Evolutionary conservation across 2,888 invertebrate genomes (phyloP), one percentile per base, ranked within the genome.

Genomic region (Leucophenga maculata): DNA sequence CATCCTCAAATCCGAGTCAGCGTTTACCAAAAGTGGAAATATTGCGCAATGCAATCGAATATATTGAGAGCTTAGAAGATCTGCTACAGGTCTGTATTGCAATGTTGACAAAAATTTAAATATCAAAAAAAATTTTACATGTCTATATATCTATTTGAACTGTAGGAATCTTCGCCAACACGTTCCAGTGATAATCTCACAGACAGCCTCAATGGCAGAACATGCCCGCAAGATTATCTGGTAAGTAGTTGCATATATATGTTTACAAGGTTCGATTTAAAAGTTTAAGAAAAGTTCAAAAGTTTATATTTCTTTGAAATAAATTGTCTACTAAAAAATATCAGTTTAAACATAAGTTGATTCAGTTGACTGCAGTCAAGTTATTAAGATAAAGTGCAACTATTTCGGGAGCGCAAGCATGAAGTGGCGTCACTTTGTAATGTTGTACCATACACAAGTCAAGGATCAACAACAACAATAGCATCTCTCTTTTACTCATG

Each of bases 11-110:
- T 90, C 98, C 98, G 0, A 97, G 96, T 85, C 99, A 99, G 83
- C 91, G 99, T 68, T 90, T 99, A 79, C 98, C 99, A 1, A 99
- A 99, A 90, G 94, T 99, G 74, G 99, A 99, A 89, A 99, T 99
- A 76, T 91, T 99, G 48, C 91, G 98, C 73, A 97, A 97, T 80
- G 99, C 99, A 52, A 99, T 99, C 85, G 98, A 98, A 83, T 98
- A 99, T 87, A 99, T 99, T 77, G 98, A 98, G 86, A 93, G 94
- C 76, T 89, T 97, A 75, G 96, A 97, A 85, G 95, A 95, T 70
- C 91, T 97, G 4, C 87, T 97, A 2, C 92, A 94, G 86, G 94
- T 89, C 75, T 78, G 71, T 69, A 66, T 14, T 26, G 32, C 3
- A 20, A 14, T 39, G 3, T 8, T 39, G 39, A 6, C 3, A 39